Evolutionary conservation across 92 coral and sea anemone species (phyloP).

Genomic region (Metridium senile): DNA sequence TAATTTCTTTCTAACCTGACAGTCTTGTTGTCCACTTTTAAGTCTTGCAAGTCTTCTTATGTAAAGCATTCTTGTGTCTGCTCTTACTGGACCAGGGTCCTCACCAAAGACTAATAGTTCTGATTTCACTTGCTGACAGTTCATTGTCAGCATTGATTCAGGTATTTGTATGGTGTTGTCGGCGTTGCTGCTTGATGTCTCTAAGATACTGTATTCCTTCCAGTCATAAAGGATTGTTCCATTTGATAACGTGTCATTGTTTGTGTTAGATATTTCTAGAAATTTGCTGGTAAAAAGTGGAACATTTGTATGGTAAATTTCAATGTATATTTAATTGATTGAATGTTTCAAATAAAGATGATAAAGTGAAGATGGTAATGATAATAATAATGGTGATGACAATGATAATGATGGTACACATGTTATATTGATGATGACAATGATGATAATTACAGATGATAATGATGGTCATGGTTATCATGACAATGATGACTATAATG

Average conservation of each 20-base stretch:
- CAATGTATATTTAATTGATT: too few species aligned
- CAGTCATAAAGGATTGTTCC: slow-evolving; percentile 83
- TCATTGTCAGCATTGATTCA: slow-evolving; percentile 17
- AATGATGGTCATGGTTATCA: too few species aligned
- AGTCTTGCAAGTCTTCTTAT: slow-evolving; percentile 65
- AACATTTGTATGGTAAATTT: not conserved
- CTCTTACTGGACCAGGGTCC: slow-evolving; percentile 82
- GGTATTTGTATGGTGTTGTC: slow-evolving; percentile 51
- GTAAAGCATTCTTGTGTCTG: slow-evolving; percentile 64
- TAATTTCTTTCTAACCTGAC: not conserved
- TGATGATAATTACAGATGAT: too few species aligned
- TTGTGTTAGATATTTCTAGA: not conserved
- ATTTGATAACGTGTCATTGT: slow-evolving; percentile 30
- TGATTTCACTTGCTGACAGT: slow-evolving; percentile 38
- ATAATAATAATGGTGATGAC: too few species aligned
- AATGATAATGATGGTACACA: too few species aligned
- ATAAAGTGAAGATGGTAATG: too few species aligned
- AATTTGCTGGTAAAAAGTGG: not conserved
- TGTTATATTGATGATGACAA: too few species aligned
- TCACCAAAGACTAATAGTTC: slow-evolving; percentile 57
- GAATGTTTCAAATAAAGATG: too few species aligned
- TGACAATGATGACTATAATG: too few species aligned
- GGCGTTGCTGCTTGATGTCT: slow-evolving; percentile 21
- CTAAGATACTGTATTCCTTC: slow-evolving; percentile 73
- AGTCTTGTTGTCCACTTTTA: slow-evolving; percentile 36